These are phyloP conservation scores for Sepioteuthis lessoniana DNA, from an alignment of 2,888 invertebrate species.

Conservation along the genomic window DNA sequence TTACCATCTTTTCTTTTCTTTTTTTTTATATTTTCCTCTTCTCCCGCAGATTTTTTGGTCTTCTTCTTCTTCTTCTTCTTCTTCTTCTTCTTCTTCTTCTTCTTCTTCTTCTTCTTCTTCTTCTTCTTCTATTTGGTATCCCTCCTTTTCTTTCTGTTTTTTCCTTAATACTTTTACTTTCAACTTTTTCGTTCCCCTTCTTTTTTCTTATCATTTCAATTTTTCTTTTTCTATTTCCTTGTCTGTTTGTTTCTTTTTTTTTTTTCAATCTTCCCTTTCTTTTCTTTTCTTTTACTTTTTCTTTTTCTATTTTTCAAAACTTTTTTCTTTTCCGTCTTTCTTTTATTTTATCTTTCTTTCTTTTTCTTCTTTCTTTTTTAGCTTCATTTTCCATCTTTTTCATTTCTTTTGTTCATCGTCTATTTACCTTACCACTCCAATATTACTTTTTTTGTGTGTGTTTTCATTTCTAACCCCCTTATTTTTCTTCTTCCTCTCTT, in stretches of 20 bases:
- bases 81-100: neutral
- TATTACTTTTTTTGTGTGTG: no score
- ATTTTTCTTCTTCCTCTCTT: neutral
- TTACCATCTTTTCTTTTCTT: no score
- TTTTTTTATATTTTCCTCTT: no score
- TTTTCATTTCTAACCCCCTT: neutral
- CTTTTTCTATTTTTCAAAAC: neutral
- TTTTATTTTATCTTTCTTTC: neutral
- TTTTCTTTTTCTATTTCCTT: neutral
- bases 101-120: neutral
- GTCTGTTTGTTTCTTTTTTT: neutral
- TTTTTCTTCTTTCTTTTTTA: neutral
- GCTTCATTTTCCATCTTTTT: neutral
- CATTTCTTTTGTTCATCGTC: neutral
- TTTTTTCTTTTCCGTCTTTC: neutral
- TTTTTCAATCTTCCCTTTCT: neutral
- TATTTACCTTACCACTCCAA: neutral
- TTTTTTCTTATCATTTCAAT: neutral
- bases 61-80: neutral
- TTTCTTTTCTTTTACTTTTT: neutral
- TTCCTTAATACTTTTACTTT: no score
- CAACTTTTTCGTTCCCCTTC: neutral
- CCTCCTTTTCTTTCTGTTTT: no score
- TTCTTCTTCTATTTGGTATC: neutral
- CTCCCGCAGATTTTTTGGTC: no score